phyloP scores from a whole-genome alignment of 1,140 invertebrate genomes.

The Drosophila tani region DNA sequence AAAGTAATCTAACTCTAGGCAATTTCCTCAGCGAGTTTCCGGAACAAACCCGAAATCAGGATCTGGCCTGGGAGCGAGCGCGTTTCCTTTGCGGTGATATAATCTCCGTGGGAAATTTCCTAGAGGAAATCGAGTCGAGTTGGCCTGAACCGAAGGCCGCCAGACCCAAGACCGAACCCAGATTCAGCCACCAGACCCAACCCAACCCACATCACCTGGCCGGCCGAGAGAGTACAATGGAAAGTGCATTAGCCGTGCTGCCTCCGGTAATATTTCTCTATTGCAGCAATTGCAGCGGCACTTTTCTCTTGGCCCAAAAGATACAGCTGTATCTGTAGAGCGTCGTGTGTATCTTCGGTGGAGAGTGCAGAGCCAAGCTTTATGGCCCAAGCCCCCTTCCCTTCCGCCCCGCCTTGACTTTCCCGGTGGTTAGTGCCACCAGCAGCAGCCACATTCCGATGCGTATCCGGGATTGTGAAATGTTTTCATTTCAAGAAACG shows the following conservation, averaged over 20 bases:
- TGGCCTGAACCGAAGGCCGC: constrained; percentile 50
- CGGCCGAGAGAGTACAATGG: constrained; percentile 38
- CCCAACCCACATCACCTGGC: constrained; percentile 29
- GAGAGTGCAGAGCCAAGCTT: constrained; percentile 54
- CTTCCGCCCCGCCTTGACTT: constrained; percentile 3
- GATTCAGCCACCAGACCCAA: neutral
- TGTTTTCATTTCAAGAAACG: constrained; percentile 77
- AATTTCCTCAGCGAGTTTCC: constrained; percentile 28
- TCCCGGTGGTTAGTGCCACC: constrained; percentile 44
- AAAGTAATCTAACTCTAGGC: constrained; percentile 1
- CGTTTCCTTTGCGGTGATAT: constrained; percentile 45
- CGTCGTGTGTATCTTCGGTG: constrained; percentile 38
- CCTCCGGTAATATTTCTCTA: constrained; percentile 47
- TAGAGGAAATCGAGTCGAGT: constrained; percentile 31
- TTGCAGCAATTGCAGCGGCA: constrained; percentile 42
- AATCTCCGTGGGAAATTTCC: constrained; percentile 41
- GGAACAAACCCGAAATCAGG: constrained; percentile 15
- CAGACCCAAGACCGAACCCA: constrained; percentile 1
- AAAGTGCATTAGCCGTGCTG: constrained; percentile 38
- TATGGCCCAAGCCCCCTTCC: constrained; percentile 49
- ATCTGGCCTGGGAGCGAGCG: constrained; percentile 1
- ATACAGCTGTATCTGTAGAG: constrained; percentile 25
- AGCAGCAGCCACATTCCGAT: constrained; percentile 70
- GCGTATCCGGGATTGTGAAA: constrained; percentile 83
- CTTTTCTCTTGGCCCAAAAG: constrained; percentile 32